A percentile compares a stretch with the other conserved stretches of the same genome.
Conservation (phyloP, 2,888 invertebrate species). For the Dicycla oo region DNA sequence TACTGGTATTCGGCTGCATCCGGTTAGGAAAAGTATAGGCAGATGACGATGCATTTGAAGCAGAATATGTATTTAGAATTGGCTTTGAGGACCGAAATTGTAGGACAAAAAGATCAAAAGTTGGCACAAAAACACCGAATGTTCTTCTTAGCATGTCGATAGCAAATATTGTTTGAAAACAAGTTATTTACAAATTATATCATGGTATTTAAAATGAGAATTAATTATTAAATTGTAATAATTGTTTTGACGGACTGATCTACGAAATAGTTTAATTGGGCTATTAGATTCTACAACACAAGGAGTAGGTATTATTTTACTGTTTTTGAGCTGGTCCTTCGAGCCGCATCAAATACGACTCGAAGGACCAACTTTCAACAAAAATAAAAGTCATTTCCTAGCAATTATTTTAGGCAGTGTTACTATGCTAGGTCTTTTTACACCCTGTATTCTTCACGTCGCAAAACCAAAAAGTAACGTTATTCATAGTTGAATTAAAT, state of each 20-base stretch:
- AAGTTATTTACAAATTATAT: too few relatives aligned
- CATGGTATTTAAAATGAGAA: too few relatives aligned
- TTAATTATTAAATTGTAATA: neutral
- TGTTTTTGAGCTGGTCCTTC: neutral
- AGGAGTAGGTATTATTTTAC: neutral
- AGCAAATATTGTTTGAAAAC: too few relatives aligned
- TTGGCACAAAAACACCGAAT: too few relatives aligned
- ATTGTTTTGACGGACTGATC: neutral
- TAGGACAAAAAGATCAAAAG: too few relatives aligned
- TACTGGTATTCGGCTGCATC: too few relatives aligned
- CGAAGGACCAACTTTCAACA: neutral
- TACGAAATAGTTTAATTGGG: neutral
- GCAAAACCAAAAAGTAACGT: neutral
- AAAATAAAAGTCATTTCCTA: too few relatives aligned
- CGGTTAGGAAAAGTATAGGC: too few relatives aligned
- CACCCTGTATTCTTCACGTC: neutral
- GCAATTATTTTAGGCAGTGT: too few relatives aligned
- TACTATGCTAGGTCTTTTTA: too few relatives aligned
- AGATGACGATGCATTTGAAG: too few relatives aligned
- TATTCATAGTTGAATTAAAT: constrained; percentile 16
- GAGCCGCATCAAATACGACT: neutral
- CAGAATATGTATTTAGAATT: neutral
- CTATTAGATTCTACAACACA: neutral
- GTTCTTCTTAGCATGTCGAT: too few relatives aligned
- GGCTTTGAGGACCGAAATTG: neutral